A percentile compares a stretch with the other conserved stretches of the same genome.
These are phyloP conservation scores for Hemitrygon akajei DNA, from an alignment of 2,797 vertebrate genomes.

Conservation along the genomic window DNA sequence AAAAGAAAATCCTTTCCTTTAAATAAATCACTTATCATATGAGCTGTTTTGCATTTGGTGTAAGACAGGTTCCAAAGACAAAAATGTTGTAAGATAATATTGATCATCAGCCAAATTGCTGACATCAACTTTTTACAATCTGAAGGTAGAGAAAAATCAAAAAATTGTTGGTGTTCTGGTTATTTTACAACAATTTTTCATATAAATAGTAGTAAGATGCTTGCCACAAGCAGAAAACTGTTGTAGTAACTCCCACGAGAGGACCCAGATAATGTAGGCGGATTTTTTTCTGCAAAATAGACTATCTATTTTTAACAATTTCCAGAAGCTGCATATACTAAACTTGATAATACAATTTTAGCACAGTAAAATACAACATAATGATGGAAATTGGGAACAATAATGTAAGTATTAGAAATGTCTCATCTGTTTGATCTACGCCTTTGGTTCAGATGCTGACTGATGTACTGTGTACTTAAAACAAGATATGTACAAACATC, in stretches of 20 bases:
- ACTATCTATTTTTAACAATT: neutral
- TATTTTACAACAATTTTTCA: neutral
- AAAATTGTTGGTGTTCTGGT: neutral
- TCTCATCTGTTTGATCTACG: neutral
- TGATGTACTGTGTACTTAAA: neutral
- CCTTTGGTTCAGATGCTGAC: neutral
- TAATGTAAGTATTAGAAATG: neutral
- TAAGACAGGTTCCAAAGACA: too few relatives aligned
- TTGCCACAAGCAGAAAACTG: neutral
- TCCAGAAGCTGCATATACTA: neutral
- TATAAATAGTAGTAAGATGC: neutral
- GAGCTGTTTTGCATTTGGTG: too few relatives aligned
- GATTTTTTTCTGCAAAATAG: neutral
- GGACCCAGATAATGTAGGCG: neutral
- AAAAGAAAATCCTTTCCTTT: neutral
- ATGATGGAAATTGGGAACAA: neutral
- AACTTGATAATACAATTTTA: neutral
- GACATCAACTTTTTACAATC: neutral
- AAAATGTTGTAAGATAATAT: neutral
- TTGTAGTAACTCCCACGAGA: neutral
- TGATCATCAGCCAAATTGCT: neutral
- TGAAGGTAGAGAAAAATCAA: neutral
- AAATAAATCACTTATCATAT: neutral
- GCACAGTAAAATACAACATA: neutral
- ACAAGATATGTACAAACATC: neutral